Evolutionary conservation across 1,140 invertebrate genomes (phyloP), one percentile per base, ranked within the genome.

Genomic region (Melitaea cinxia): DNA sequence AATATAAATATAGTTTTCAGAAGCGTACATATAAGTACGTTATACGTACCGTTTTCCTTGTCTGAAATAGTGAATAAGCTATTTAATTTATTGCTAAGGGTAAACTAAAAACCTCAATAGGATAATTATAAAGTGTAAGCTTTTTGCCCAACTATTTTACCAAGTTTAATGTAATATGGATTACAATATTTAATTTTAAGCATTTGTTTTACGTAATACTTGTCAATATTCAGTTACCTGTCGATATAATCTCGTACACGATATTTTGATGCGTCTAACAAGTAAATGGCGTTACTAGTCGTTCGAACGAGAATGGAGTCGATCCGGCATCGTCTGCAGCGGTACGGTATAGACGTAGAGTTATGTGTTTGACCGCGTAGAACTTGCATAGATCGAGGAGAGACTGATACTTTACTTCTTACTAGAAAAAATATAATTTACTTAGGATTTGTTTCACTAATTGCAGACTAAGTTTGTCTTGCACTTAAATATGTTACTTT

Each of bases 181-280:
- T n/a, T n/a, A n/a, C n/a, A n/a, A n/a, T n/a, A n/a, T n/a, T n/a
- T n/a, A n/a, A n/a, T n/a, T n/a, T n/a, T n/a, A n/a, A n/a, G n/a
- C n/a, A n/a, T n/a, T n/a, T n/a, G n/a, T n/a, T n/a, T n/a, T n/a
- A n/a, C n/a, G n/a, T n/a, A n/a, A n/a, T n/a, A n/a, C 6, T 26
- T 26, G 12, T 33, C 7, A 33, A 33, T 26, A 28, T 17, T 35
- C 14, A 23, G 12, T 47, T 54, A 75, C 77, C 61, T 69, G 26
- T 80, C 72, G 6, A 54, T 56, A 9, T 60, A 65, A 10, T 81
- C 73, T 39, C 67, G 72, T 0, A 83, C 28, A 1, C 65, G 52
- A 30, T 81, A 85, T 50, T 69, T 75, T 0, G 73, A 70, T 0
- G 56, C 59, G 9, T 83, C 81, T 12, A 83, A 4, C 28, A 83